Percentiles rank a stretch among this genome's conserved stretches.
These are phyloP conservation scores for Idaea dimidiata DNA, from an alignment of 2,888 invertebrate species.

Conservation along the genomic window DNA sequence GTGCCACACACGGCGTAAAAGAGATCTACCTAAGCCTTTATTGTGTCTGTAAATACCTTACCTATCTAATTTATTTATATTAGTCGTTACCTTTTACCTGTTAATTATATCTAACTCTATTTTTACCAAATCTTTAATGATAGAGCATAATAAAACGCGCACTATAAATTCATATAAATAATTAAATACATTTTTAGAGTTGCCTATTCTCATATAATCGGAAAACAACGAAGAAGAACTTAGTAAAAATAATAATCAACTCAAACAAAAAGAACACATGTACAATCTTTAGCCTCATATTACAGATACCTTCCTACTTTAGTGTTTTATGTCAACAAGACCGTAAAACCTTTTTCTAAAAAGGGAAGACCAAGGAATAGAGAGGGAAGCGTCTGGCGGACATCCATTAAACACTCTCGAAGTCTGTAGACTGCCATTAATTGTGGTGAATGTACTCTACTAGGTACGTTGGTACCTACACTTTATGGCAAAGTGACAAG, in stretches of 20 bases:
- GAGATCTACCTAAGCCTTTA: no score
- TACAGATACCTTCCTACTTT: not conserved
- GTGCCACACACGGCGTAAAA: no score
- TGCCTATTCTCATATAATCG: not conserved
- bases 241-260: not conserved
- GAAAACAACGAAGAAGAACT: not conserved
- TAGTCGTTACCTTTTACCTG: no score
- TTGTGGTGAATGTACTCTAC: slow-evolving; percentile 31
- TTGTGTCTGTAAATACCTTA: no score
- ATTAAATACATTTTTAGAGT: no score
- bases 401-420: slow-evolving; percentile 45
- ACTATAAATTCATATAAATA: no score
- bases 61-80: no score
- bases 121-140: no score
- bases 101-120: no score
- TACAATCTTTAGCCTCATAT: not conserved
- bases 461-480: slow-evolving; percentile 9
- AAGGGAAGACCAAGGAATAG: slow-evolving; percentile 20
- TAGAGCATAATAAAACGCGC: no score
- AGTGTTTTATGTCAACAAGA: not conserved
- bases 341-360: slow-evolving; percentile 12
- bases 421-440: slow-evolving; percentile 43
- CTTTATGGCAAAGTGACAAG: slow-evolving; percentile 31
- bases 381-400: slow-evolving; percentile 33
- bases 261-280: not conserved